phyloP scores from a whole-genome alignment of 2,888 invertebrate genomes.

The Drosophila trichaetosa region DNA sequence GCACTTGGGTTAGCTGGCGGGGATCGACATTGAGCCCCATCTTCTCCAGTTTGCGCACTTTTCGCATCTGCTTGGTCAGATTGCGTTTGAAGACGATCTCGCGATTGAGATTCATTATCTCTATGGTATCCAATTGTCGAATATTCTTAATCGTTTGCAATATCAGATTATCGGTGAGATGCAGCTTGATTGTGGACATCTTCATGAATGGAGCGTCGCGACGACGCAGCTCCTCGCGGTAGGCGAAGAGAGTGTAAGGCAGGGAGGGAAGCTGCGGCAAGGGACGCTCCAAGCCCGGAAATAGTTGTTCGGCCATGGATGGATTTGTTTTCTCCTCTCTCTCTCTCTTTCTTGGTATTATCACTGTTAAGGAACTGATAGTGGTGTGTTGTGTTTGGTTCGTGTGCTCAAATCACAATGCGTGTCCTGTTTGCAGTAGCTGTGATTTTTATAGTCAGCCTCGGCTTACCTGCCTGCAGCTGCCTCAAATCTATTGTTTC shows the following conservation, averaged over 20 bases:
- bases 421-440: neutral
- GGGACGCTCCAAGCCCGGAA: conserved; percentile 66
- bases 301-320: conserved; percentile 64
- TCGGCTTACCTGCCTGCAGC: conserved; percentile 31
- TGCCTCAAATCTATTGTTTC: conserved; percentile 25
- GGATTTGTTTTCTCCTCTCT: neutral
- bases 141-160: conserved; percentile 72
- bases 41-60: conserved; percentile 68
- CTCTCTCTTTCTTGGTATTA: neutral
- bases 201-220: conserved; percentile 67
- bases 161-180: conserved; percentile 70
- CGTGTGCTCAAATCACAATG: conserved; percentile 43
- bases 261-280: conserved; percentile 66
- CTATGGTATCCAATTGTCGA: conserved; percentile 63
- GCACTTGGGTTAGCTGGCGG: conserved; percentile 45
- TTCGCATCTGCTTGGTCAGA: conserved; percentile 62
- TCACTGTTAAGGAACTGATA: conserved; percentile 21
- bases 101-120: conserved; percentile 69
- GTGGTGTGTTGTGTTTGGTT: conserved; percentile 23
- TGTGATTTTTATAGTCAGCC: conserved; percentile 55
- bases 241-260: conserved; percentile 68
- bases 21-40: conserved; percentile 68
- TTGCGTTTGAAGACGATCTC: conserved; percentile 71
- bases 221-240: conserved; percentile 69
- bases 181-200: conserved; percentile 72